These are phyloP conservation scores for Netelia virgata DNA, from an alignment of 2,888 invertebrate genomes.

Conservation along the genomic window DNA sequence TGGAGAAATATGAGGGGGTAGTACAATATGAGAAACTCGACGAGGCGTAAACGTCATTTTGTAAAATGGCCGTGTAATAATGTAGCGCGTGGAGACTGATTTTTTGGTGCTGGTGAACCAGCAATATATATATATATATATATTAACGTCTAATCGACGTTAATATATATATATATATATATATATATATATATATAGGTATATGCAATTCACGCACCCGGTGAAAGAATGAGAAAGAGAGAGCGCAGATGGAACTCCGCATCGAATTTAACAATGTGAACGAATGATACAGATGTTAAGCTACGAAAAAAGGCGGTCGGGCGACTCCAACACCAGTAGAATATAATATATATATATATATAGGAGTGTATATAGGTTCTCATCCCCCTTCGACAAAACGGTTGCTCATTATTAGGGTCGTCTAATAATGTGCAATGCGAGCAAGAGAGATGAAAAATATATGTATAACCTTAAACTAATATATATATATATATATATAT, in stretches of 20 bases:
- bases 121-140: background rate
- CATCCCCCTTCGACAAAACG: conserved; percentile 67
- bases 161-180: background rate
- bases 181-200: conserved; percentile 11
- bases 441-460: conserved; percentile 64
- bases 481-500: background rate
- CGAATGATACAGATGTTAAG: conserved; percentile 84
- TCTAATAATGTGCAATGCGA: conserved; percentile 82
- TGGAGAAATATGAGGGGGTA: conserved; percentile 61
- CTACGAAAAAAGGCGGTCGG: conserved; percentile 67
- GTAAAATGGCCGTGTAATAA: conserved; percentile 60
- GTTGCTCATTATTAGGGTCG: conserved; percentile 79
- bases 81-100: conserved; percentile 35
- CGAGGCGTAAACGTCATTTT: conserved; percentile 72
- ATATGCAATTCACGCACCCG: background rate
- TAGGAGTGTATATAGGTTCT: background rate
- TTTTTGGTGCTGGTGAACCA: conserved; percentile 39
- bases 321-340: conserved; percentile 48
- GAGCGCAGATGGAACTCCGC: conserved; percentile 78
- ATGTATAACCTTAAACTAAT: background rate
- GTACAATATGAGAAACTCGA: conserved; percentile 49
- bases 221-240: conserved; percentile 49
- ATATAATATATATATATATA: conserved; percentile 1
- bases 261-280: conserved; percentile 76
- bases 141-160: conserved; percentile 55